Evolutionary conservation across 35 echinoderm and acorn worm species (phyloP).

Genomic region (Holothuria glaberrima): DNA sequence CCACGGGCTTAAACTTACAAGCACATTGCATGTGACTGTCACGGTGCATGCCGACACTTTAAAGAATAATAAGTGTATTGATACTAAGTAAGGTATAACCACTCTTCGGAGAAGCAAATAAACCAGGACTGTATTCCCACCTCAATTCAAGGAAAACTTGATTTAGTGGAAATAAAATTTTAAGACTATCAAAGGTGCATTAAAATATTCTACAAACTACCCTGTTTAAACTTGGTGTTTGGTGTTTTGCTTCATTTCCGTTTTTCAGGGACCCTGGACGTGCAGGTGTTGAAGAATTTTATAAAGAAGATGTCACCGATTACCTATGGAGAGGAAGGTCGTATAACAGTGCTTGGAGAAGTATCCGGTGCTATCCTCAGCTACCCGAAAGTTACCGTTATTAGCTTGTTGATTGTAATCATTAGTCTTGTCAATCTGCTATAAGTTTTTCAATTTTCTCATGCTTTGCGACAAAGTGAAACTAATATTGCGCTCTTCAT

Average conservation of each 20-base stretch:
- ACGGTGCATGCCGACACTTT: too few relatives aligned
- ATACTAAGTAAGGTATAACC: too few relatives aligned
- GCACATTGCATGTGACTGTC: too few relatives aligned
- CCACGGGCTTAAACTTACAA: too few relatives aligned
- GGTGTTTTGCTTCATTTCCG: background rate
- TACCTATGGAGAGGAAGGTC: background rate
- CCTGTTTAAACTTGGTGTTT: too few relatives aligned
- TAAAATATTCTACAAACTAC: background rate
- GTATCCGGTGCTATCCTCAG: background rate
- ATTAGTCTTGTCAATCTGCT: too few relatives aligned
- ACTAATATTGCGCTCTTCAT: too few relatives aligned
- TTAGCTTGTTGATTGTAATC: too few relatives aligned
- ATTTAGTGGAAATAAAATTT: background rate
- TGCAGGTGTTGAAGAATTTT: background rate
- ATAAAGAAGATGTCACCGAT: conserved; percentile 9
- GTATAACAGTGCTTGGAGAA: conserved; percentile 6
- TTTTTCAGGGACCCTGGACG: background rate
- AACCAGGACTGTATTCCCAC: background rate
- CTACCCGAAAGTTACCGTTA: too few relatives aligned
- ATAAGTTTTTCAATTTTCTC: too few relatives aligned
- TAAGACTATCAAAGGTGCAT: background rate
- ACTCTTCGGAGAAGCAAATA: background rate
- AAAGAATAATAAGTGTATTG: too few relatives aligned
- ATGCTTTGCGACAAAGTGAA: too few relatives aligned
- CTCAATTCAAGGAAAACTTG: background rate